A percentile compares a stretch with the other conserved stretches of the same genome.
Evolutionary conservation across 2,113 vertebrate species (phyloP).

Genomic region (Probosciger aterrimus): DNA sequence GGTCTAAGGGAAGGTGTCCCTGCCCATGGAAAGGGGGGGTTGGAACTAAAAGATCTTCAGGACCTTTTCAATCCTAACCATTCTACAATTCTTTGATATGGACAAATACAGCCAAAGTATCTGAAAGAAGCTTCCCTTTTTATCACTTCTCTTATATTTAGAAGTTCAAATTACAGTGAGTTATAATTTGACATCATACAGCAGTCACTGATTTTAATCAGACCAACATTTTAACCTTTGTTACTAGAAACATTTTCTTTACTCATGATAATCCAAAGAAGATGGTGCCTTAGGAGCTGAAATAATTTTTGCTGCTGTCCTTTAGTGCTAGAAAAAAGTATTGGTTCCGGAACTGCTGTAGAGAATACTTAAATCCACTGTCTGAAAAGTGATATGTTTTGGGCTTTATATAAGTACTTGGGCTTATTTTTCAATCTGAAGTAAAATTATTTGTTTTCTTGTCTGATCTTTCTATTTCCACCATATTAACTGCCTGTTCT

Average conservation of each 20-base stretch:
- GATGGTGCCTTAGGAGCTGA: background rate
- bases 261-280: background rate
- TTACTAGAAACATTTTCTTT: background rate
- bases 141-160: background rate
- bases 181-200: background rate
- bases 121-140: background rate
- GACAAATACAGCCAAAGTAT: background rate
- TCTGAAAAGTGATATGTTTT: background rate
- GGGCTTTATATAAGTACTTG: background rate
- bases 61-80: background rate
- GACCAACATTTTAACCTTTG: background rate
- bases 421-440: background rate
- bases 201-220: background rate
- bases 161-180: background rate
- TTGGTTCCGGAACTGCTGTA: background rate
- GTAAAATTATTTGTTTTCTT: background rate
- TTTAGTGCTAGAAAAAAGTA: background rate
- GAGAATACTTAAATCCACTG: background rate
- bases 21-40: background rate
- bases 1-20: background rate
- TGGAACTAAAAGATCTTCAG: background rate
- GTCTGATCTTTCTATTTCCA: background rate
- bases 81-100: background rate
- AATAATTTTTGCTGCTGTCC: background rate
- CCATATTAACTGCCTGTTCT: background rate